Base-by-base conservation (phyloP, 2,797 vertebrate genomes). In the Adelosebastes latens region DNA sequence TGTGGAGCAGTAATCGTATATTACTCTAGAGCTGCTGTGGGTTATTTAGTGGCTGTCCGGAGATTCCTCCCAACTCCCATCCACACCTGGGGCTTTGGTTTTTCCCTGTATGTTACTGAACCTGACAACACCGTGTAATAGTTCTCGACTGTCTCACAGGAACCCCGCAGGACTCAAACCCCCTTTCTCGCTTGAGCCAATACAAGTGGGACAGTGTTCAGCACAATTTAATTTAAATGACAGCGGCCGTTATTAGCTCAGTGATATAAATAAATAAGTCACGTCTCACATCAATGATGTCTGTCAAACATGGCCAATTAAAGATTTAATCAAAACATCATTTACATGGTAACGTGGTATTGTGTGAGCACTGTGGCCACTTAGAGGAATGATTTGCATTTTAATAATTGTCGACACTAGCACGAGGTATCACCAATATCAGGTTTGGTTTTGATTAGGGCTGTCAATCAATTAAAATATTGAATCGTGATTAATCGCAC, bases 261-360 rank as follows among this genome's bases (percentile, higher is more conserved):
- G 46, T 24, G 0, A 67, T 73, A 79, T 62, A 83, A 25, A 82
- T 77, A 53, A 74, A 75, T 34, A 81, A 79, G 42, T 52, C 20
- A 32, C 52, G 14, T 73, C 53, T 46, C 46, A 27, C 36, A 22
- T 32, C 79, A 67, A 25, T 72, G 56, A 49, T 73, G 74, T 66
- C 29, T 79, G 70, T 82, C 67, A 84, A 81, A 77, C 72, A 66
- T 3, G 42, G 32, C 59, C 34, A 79, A 77, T 85, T 82, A 80
- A 74, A 73, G 62, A 62, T 83, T 81, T 75, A 82, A 80, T 87
- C 53, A 69, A 67, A 81, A 31, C 77, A 74, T 82, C 58, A 56
- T 46, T 68, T 60, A 29, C 49, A 56, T 72, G 32, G 61, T 69
- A 36, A n/a, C 2, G 10, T 34, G 27, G 46, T 22, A 5, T n/a